phyloP scores from a whole-genome alignment of 2,113 vertebrate genomes.

The Myanophis thanlyinensis region DNA sequence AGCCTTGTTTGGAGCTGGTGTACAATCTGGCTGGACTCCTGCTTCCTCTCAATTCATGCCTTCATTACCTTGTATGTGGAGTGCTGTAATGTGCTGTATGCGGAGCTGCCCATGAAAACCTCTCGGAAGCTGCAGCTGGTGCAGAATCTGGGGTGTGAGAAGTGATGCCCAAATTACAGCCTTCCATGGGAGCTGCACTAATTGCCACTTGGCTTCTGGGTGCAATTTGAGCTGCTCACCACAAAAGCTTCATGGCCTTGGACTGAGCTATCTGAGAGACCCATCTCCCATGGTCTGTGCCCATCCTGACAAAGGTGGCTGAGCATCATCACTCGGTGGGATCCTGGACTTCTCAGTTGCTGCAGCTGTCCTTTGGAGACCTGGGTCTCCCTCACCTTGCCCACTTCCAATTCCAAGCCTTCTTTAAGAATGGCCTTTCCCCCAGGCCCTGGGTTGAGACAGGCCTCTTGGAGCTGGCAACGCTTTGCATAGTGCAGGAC shows the following conservation, averaged over 20 bases:
- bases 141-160: background rate
- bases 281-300: background rate
- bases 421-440: background rate
- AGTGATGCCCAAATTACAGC: background rate
- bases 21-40: background rate
- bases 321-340: background rate
- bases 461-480: background rate
- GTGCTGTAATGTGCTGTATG: background rate
- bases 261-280: background rate
- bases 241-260: background rate
- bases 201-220: background rate
- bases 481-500: background rate
- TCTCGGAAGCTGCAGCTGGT: too few species aligned
- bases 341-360: background rate
- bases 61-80: background rate
- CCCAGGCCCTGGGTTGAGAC: background rate
- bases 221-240: background rate
- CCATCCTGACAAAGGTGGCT: background rate
- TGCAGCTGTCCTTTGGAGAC: background rate
- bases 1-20: background rate
- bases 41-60: background rate
- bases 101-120: background rate
- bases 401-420: background rate
- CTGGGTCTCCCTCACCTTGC: background rate
- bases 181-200: background rate